These are phyloP conservation scores for Brachionus asplanchnoidis DNA, from an alignment of 1,140 invertebrate species.

Conservation along the genomic window DNA sequence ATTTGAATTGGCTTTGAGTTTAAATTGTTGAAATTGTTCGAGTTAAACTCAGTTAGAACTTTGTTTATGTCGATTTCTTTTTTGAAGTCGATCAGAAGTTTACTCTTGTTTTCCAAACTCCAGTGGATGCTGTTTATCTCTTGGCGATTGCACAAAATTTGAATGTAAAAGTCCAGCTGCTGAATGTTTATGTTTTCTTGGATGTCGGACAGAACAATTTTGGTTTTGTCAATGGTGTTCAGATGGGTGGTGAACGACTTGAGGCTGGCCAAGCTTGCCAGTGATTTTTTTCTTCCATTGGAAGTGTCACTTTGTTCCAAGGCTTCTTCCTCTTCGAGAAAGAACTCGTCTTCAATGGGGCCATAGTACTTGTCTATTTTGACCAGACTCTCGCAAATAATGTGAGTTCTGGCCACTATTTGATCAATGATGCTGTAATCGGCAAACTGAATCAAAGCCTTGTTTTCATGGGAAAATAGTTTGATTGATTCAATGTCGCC, in stretches of 20 bases:
- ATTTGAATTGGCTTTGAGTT: conserved; percentile 9
- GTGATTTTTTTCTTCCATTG: background rate
- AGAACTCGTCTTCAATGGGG: conserved; percentile 25
- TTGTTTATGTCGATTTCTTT: conserved; percentile 39
- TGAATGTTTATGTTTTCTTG: conserved; percentile 40
- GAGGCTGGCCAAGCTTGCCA: background rate
- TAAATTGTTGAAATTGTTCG: conserved; percentile 2
- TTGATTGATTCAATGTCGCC: conserved; percentile 36
- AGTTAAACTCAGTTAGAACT: conserved; percentile 6
- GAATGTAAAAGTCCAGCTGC: conserved; percentile 33
- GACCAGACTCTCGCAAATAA: conserved; percentile 15
- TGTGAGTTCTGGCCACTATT: background rate
- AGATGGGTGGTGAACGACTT: background rate
- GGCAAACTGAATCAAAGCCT: conserved; percentile 22
- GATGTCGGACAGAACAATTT: background rate
- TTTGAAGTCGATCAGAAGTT: conserved; percentile 38
- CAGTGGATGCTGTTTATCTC: conserved; percentile 39
- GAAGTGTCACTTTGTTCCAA: background rate
- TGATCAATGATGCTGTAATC: background rate
- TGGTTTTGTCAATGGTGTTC: background rate
- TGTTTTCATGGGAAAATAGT: conserved; percentile 32
- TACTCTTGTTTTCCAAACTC: conserved; percentile 34
- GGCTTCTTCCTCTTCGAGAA: conserved; percentile 6
- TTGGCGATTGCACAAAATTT: background rate
- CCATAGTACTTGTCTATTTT: conserved; percentile 37